These are phyloP conservation scores for Clitarchus hookeri DNA, from an alignment of 2,888 invertebrate genomes.

Conservation along the genomic window DNA sequence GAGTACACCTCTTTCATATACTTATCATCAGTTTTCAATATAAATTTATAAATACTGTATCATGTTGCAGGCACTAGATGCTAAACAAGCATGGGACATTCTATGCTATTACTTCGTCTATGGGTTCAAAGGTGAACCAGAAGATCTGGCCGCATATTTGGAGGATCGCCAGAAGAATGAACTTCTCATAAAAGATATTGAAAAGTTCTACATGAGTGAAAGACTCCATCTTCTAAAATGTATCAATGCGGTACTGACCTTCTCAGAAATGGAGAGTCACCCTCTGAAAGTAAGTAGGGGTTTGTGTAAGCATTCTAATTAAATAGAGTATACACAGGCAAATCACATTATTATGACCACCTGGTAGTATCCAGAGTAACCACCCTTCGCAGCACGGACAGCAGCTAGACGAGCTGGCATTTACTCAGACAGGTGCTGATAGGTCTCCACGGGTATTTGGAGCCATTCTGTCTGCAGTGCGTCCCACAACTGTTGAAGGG, in stretches of 20 bases:
- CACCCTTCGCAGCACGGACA: too few relatives aligned
- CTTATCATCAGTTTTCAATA: too few relatives aligned
- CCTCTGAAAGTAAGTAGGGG: not conserved
- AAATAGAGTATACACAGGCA: too few relatives aligned
- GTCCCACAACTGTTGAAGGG: too few relatives aligned
- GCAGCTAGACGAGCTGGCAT: too few relatives aligned
- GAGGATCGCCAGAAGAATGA: conserved; percentile 7
- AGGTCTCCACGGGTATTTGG: too few relatives aligned
- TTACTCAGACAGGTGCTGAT: too few relatives aligned
- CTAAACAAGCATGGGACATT: not conserved
- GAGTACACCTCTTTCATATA: too few relatives aligned
- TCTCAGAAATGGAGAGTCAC: not conserved
- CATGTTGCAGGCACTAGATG: not conserved
- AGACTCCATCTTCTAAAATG: not conserved
- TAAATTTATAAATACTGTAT: too few relatives aligned
- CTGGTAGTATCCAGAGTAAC: too few relatives aligned
- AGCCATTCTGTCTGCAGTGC: too few relatives aligned
- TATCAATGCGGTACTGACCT: not conserved
- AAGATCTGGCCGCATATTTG: not conserved
- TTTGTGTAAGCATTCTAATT: not conserved
- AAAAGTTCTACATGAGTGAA: not conserved
- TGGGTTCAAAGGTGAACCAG: not conserved
- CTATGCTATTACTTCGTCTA: not conserved
- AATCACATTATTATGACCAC: too few relatives aligned
- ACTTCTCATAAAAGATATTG: not conserved